A percentile compares a stretch with the other conserved stretches of the same genome.
phyloP scores from a whole-genome alignment of 2,888 invertebrate genomes.

The Podabrus alpinus region DNA sequence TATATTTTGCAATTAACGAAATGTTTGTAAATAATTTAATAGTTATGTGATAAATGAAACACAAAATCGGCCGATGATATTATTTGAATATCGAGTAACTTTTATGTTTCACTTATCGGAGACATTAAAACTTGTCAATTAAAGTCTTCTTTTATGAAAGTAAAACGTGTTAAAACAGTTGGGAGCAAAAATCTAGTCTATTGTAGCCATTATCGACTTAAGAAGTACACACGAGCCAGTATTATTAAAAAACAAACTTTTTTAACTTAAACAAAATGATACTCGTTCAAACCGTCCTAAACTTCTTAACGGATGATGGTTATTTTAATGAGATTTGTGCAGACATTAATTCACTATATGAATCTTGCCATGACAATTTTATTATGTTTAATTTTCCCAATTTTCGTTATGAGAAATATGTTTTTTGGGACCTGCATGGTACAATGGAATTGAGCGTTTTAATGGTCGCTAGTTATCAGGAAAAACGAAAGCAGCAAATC shows the following conservation, averaged over 20 bases:
- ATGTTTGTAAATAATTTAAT: neutral
- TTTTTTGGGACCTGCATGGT: slow-evolving; percentile 20
- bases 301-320: slow-evolving; percentile 47
- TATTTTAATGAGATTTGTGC: slow-evolving; percentile 43
- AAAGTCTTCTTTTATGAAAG: slow-evolving; percentile 10
- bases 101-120: neutral
- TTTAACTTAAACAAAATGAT: slow-evolving; percentile 39
- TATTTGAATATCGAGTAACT: neutral
- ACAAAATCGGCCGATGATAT: neutral
- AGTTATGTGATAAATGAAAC: neutral
- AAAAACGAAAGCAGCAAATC: neutral
- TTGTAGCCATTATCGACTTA: slow-evolving; percentile 47
- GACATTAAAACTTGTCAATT: slow-evolving; percentile 19
- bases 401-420: slow-evolving; percentile 15
- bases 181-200: slow-evolving; percentile 53
- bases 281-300: slow-evolving; percentile 53
- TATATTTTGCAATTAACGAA: neutral
- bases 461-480: slow-evolving; percentile 16
- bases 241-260: slow-evolving; percentile 42
- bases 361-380: slow-evolving; percentile 51
- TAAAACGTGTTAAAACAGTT: slow-evolving; percentile 37
- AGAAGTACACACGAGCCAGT: slow-evolving; percentile 52
- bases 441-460: slow-evolving; percentile 21
- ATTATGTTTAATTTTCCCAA: slow-evolving; percentile 10
- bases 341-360: slow-evolving; percentile 30